Percentiles rank a stretch among this genome's conserved stretches.
Conservation (phyloP, 2,888 invertebrate species). For the Caradrina kadenii region DNA sequence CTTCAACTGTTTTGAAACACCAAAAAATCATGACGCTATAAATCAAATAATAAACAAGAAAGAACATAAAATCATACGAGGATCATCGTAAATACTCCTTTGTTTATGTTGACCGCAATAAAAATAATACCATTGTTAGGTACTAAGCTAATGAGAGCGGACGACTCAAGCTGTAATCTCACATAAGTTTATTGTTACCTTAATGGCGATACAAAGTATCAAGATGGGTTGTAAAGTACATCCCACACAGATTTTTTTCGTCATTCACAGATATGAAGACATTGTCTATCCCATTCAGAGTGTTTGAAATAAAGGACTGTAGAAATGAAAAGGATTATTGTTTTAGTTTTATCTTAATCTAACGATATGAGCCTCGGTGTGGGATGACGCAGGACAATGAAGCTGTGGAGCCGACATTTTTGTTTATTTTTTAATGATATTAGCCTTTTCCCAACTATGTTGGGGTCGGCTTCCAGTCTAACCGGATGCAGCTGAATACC, state of each 20-base stretch:
- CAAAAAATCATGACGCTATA: slow-evolving; percentile 29
- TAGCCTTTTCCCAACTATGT: too few relatives aligned
- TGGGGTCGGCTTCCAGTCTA: too few relatives aligned
- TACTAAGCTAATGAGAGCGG: slow-evolving; percentile 72
- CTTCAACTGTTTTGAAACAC: slow-evolving; percentile 11
- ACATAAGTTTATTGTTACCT: slow-evolving; percentile 68
- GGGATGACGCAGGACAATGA: slow-evolving; percentile 68
- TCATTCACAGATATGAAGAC: slow-evolving; percentile 79
- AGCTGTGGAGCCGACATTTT: slow-evolving; percentile 62
- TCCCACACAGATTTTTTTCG: slow-evolving; percentile 81
- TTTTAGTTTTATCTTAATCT: slow-evolving; percentile 90
- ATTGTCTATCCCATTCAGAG: slow-evolving; percentile 80
- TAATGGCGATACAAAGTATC: slow-evolving; percentile 73
- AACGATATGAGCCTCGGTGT: slow-evolving; percentile 83
- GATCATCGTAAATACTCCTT: slow-evolving; percentile 66
- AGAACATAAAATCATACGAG: slow-evolving; percentile 51
- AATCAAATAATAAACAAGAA: slow-evolving; percentile 55
- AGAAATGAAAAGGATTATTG: slow-evolving; percentile 89
- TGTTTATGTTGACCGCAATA: slow-evolving; percentile 70
- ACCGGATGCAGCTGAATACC: too few relatives aligned
- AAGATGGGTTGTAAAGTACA: slow-evolving; percentile 73
- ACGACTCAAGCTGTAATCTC: slow-evolving; percentile 67
- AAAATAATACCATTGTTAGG: slow-evolving; percentile 67
- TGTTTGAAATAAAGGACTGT: slow-evolving; percentile 84
- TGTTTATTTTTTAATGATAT: too few relatives aligned